Evolutionary conservation across 2,113 vertebrate genomes (phyloP).

Genomic region (Phylloscopus whistleri): DNA sequence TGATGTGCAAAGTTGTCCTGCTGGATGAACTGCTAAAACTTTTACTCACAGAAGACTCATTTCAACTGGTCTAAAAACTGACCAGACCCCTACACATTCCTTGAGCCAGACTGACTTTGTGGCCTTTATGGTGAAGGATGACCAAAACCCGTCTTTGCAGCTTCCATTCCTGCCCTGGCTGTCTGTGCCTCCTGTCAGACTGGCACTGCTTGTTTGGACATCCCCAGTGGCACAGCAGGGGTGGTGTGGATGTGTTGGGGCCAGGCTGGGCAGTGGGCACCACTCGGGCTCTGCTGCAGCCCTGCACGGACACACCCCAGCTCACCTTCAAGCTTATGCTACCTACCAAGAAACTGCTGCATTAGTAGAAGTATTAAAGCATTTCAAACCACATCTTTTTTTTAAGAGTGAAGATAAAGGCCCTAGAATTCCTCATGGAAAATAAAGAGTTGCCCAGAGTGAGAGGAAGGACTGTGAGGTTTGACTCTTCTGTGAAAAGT

Average conservation of each 20-base stretch:
- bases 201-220: neutral
- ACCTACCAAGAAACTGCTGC: neutral
- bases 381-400: neutral
- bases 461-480: neutral
- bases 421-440: neutral
- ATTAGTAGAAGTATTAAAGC: neutral
- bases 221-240: neutral
- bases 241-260: neutral
- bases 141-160: neutral
- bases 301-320: accelerated
- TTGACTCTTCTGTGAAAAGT: neutral
- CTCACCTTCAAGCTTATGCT: neutral
- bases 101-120: neutral
- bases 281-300: neutral
- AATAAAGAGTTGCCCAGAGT: neutral
- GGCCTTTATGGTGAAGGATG: neutral
- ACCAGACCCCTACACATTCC: neutral
- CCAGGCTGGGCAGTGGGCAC: neutral
- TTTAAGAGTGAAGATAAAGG: neutral
- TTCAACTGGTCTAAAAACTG: neutral
- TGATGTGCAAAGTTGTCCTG: conserved; percentile 16
- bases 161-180: neutral
- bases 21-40: neutral
- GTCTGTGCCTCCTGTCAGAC: neutral
- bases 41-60: neutral